Conservation (phyloP, 2,797 vertebrate species). For the Notolepis coatsorum region DNA sequence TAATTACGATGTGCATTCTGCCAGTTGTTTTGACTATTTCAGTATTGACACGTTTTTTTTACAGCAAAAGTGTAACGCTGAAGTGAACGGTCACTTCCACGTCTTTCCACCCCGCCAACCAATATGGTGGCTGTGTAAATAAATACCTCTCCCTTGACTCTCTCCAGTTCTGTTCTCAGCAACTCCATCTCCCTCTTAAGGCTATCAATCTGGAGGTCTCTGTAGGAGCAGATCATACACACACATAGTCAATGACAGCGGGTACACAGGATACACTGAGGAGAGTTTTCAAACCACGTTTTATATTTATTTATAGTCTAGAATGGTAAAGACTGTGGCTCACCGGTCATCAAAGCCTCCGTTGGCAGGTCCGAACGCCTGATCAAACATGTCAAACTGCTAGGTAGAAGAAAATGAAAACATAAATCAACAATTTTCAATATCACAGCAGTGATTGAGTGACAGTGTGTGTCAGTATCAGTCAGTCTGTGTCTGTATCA, state of each 20-base stretch:
- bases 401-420: constrained; percentile 35
- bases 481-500: not conserved
- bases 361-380: constrained; percentile 92
- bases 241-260: not conserved
- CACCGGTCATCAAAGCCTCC: constrained; percentile 92
- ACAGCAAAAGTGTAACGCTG: too few species aligned
- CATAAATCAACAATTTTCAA: not conserved
- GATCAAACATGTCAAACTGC: constrained; percentile 91
- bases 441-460: not conserved
- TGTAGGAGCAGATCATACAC: constrained; percentile 65
- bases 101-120: too few species aligned
- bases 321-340: not conserved
- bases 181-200: constrained; percentile 89
- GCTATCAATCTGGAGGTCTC: constrained; percentile 92
- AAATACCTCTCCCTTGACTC: constrained; percentile 93
- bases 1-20: too few species aligned
- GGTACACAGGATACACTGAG: too few species aligned
- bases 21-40: too few species aligned
- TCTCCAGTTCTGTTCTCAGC: constrained; percentile 89
- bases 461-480: not conserved
- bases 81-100: too few species aligned
- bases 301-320: not conserved
- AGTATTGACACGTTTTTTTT: too few species aligned
- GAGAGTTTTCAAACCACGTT: not conserved
- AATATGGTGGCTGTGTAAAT: not conserved